These are phyloP conservation scores for Pseudolaguvia tuberculata DNA, from an alignment of 2,113 vertebrate species.

Conservation along the genomic window DNA sequence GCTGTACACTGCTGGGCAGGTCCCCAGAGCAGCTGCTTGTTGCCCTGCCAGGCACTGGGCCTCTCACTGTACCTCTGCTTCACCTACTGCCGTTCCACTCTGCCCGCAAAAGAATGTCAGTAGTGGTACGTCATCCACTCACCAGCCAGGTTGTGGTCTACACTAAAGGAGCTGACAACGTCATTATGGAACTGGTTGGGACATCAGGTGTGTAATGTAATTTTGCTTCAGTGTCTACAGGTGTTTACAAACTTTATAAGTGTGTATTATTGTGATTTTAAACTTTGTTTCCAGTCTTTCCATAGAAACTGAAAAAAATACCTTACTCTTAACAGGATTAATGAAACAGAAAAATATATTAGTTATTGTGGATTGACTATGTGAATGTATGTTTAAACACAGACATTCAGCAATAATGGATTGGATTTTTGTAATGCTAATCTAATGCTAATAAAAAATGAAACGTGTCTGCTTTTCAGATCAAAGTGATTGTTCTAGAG, in stretches of 20 bases:
- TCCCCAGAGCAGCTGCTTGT: conserved; percentile 77
- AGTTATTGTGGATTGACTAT: background rate
- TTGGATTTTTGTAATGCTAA: background rate
- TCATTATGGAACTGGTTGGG: conserved; percentile 76
- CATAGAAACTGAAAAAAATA: background rate
- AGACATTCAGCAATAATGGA: background rate
- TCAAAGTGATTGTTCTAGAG: conserved; percentile 26
- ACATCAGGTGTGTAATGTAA: conserved; percentile 47
- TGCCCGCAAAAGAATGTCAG: conserved; percentile 87
- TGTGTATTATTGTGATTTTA: background rate
- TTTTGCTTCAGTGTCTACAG: background rate
- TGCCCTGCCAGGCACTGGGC: conserved; percentile 74
- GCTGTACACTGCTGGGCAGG: conserved; percentile 70
- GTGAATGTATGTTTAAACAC: background rate
- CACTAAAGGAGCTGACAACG: conserved; percentile 88
- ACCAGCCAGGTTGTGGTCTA: conserved; percentile 82
- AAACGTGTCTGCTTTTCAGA: conserved; percentile 5
- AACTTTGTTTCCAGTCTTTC: background rate
- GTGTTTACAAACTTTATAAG: background rate
- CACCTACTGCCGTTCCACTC: conserved; percentile 90
- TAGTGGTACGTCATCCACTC: conserved; percentile 86
- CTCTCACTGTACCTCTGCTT: conserved; percentile 76
- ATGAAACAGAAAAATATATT: no score
- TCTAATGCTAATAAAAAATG: background rate
- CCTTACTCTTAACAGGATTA: background rate